phyloP scores from a whole-genome alignment of 2,113 vertebrate genomes.

The Tringa solitaria region DNA sequence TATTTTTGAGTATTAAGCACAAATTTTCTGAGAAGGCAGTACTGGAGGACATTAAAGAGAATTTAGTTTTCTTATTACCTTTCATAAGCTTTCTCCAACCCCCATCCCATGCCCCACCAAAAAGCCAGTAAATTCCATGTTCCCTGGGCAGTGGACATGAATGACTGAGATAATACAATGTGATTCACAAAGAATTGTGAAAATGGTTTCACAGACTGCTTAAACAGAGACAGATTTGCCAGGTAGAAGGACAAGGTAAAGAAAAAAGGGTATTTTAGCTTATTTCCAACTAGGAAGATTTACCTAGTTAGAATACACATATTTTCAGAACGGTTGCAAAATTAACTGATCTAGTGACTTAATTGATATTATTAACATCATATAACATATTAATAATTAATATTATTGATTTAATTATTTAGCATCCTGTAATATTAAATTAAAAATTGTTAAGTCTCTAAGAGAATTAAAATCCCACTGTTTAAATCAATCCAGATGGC shows the following conservation, averaged over 20 bases:
- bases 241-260: neutral
- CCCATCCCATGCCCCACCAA: neutral
- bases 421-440: neutral
- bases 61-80: neutral
- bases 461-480: neutral
- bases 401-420: too few relatives aligned
- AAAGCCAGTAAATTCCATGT: neutral
- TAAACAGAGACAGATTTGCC: neutral
- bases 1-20: neutral
- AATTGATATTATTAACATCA: too few relatives aligned
- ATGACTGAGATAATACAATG: neutral
- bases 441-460: neutral
- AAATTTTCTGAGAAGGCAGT: neutral
- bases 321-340: neutral
- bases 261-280: neutral
- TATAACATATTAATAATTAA: too few relatives aligned
- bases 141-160: neutral
- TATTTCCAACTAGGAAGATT: neutral
- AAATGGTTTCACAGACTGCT: neutral
- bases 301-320: neutral
- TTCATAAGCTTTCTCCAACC: neutral
- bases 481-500: neutral
- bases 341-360: neutral
- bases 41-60: neutral
- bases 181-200: neutral